Evolutionary conservation across 2,797 vertebrate species (phyloP).

Genomic region (Serranus cabrilla): DNA sequence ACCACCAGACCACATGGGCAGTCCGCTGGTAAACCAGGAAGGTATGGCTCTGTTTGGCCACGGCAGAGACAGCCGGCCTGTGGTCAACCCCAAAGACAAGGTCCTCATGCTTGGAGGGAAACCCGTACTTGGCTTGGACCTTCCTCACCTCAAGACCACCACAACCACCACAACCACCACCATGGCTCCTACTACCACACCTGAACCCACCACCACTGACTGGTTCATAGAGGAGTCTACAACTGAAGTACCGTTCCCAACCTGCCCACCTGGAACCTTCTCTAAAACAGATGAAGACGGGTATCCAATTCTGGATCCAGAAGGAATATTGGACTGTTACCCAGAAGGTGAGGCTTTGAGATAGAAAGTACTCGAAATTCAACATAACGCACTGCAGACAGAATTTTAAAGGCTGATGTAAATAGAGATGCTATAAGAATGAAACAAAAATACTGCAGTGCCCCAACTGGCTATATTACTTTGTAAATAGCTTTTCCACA

Average conservation of each 20-base stretch:
- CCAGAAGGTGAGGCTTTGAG: constrained; percentile 88
- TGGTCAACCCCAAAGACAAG: constrained; percentile 94
- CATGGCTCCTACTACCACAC: constrained; percentile 77
- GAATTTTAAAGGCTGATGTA: neutral
- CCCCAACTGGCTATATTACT: constrained; percentile 4
- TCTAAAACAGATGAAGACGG: constrained; percentile 89
- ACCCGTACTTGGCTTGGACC: constrained; percentile 92
- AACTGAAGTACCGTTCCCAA: constrained; percentile 78
- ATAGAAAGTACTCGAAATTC: neutral
- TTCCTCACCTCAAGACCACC: constrained; percentile 85
- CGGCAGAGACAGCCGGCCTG: constrained; percentile 91
- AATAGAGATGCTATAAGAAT: constrained; percentile 13
- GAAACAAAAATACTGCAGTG: constrained; percentile 17
- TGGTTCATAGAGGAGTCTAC: constrained; percentile 83
- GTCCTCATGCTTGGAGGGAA: constrained; percentile 95
- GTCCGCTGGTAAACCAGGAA: constrained; percentile 93
- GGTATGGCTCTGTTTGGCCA: constrained; percentile 96
- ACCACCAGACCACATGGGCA: constrained; percentile 92
- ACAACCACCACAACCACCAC: constrained; percentile 83
- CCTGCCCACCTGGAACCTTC: constrained; percentile 93
- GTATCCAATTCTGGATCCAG: constrained; percentile 83
- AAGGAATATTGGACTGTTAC: constrained; percentile 91
- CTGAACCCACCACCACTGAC: constrained; percentile 87
- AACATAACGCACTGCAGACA: constrained; percentile 1
- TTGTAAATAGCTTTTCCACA: constrained; percentile 24